Percentiles rank a stretch among this genome's conserved stretches.
Evolutionary conservation across 1,140 invertebrate species (phyloP).

Genomic region (Papilio polytes): DNA sequence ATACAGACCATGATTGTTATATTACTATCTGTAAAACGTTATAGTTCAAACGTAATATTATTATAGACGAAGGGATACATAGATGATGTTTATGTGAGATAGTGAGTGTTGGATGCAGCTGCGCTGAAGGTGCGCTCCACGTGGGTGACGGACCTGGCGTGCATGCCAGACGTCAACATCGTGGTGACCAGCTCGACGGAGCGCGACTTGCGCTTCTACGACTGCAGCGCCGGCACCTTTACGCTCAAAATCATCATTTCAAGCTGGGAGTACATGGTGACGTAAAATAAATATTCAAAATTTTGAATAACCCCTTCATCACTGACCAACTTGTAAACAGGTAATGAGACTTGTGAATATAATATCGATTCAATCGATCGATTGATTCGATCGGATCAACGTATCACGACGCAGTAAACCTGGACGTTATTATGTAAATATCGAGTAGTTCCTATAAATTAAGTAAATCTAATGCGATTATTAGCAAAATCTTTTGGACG

Average conservation of each 20-base stretch:
- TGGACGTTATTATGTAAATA: too few species aligned
- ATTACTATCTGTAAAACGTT: too few species aligned
- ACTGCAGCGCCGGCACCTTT: slow-evolving; percentile 88
- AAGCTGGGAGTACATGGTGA: slow-evolving; percentile 83
- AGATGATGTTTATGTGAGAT: background rate
- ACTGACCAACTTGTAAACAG: background rate
- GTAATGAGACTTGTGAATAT: too few species aligned
- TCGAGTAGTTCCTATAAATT: too few species aligned
- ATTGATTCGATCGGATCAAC: too few species aligned
- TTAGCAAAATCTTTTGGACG: too few species aligned
- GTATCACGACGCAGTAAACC: too few species aligned
- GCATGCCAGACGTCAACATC: slow-evolving; percentile 88
- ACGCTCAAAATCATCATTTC: slow-evolving; percentile 86
- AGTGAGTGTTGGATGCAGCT: slow-evolving; percentile 54
- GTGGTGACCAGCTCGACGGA: slow-evolving; percentile 88
- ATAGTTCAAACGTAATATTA: too few species aligned
- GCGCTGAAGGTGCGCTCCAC: slow-evolving; percentile 84
- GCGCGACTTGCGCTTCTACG: slow-evolving; percentile 89
- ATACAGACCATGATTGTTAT: too few species aligned
- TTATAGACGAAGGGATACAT: background rate
- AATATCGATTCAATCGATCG: too few species aligned
- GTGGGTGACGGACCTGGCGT: slow-evolving; percentile 87
- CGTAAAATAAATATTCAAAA: background rate
- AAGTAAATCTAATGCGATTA: too few species aligned
- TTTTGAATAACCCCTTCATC: too few species aligned